Evolutionary conservation across 2,888 invertebrate genomes (phyloP).

Genomic region (Tetragonisca angustula): DNA sequence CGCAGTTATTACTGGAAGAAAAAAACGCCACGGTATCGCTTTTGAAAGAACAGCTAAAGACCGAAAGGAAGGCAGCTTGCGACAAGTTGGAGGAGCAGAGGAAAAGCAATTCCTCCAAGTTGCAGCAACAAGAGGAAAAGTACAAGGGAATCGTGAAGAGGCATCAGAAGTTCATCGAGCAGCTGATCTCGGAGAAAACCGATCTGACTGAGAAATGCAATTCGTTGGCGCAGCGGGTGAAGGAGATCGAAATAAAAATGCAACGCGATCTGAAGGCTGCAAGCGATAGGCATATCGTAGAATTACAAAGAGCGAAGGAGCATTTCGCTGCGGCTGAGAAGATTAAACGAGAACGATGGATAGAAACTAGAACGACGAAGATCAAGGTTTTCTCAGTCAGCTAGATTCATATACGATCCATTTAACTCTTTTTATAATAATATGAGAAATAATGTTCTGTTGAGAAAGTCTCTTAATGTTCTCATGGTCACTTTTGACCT

Average conservation of each 20-base stretch:
- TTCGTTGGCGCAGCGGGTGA: slow-evolving; percentile 87
- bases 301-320: slow-evolving; percentile 90
- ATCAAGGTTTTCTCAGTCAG: slow-evolving; percentile 52
- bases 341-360: slow-evolving; percentile 90
- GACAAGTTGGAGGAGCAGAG: slow-evolving; percentile 83
- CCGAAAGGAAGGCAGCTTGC: slow-evolving; percentile 81
- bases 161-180: slow-evolving; percentile 93
- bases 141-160: slow-evolving; percentile 90
- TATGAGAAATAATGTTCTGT: too few relatives aligned
- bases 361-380: slow-evolving; percentile 89
- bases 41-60: slow-evolving; percentile 80
- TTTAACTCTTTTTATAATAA: background rate
- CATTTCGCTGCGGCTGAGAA: slow-evolving; percentile 92
- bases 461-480: too few relatives aligned
- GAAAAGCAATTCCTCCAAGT: slow-evolving; percentile 83
- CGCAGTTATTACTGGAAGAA: slow-evolving; percentile 76
- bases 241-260: slow-evolving; percentile 88
- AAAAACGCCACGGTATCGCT: slow-evolving; percentile 75
- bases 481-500: too few relatives aligned
- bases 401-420: background rate
- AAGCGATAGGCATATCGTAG: slow-evolving; percentile 91
- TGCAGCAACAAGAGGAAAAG: slow-evolving; percentile 88
- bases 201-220: slow-evolving; percentile 91
- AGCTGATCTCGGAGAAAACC: slow-evolving; percentile 92
- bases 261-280: slow-evolving; percentile 88